Conservation (phyloP, 2,888 invertebrate genomes). For the Leptopilina drosophilae region DNA sequence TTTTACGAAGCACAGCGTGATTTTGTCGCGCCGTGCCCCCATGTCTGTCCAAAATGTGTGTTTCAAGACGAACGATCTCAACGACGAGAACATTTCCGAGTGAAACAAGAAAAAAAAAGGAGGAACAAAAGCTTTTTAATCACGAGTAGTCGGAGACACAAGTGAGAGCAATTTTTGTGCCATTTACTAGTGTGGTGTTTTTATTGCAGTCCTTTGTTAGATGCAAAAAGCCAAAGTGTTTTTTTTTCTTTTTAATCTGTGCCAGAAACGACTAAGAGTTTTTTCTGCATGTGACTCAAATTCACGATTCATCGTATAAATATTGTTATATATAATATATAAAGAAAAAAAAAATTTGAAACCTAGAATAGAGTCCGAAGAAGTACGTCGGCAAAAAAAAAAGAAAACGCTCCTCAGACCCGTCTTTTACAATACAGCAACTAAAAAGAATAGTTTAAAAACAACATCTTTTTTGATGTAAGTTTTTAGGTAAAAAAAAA, state of each 20-base stretch:
- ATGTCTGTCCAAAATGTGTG: constrained; percentile 65
- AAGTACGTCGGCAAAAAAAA: constrained; percentile 60
- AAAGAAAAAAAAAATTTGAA: constrained; percentile 62
- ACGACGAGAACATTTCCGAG: constrained; percentile 49
- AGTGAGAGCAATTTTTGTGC: constrained; percentile 79
- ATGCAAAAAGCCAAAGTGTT: constrained; percentile 79
- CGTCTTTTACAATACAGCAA: constrained; percentile 64
- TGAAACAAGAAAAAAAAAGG: constrained; percentile 54
- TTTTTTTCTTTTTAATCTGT: constrained; percentile 72
- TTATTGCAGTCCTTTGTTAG: constrained; percentile 76
- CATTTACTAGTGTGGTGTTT: constrained; percentile 80
- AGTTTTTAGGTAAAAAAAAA: constrained; percentile 66
- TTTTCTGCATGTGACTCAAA: constrained; percentile 76
- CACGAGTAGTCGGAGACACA: constrained; percentile 72
- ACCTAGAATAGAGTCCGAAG: constrained; percentile 69
- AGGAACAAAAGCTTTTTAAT: constrained; percentile 69
- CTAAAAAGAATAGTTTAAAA: constrained; percentile 59
- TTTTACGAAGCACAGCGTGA: constrained; percentile 52
- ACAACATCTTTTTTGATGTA: constrained; percentile 73
- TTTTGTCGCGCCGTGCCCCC: constrained; percentile 59
- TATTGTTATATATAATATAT: constrained; percentile 81
- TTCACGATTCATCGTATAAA: constrained; percentile 78
- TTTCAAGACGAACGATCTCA: constrained; percentile 64
- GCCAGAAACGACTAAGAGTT: constrained; percentile 76
- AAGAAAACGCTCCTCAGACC: constrained; percentile 49